A percentile compares a stretch with the other conserved stretches of the same genome.
Conservation (phyloP, 2,888 invertebrate species). For the Exephanes ischioxanthus region DNA sequence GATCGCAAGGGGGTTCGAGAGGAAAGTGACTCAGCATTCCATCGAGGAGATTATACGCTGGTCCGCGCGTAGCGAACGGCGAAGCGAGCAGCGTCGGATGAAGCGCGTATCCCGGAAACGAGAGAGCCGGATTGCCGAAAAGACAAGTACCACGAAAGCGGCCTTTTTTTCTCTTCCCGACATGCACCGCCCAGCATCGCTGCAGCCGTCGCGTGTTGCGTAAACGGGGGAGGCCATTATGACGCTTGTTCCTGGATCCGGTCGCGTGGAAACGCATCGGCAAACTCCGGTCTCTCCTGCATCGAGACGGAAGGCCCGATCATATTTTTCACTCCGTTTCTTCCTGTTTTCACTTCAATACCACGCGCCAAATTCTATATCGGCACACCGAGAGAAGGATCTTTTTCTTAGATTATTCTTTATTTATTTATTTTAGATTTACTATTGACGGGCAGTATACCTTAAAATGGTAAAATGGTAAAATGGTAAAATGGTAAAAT, state of each 20-base stretch:
- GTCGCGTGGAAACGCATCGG: conserved; percentile 37
- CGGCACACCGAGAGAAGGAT: not conserved
- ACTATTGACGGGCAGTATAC: too few relatives aligned
- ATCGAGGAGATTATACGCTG: conserved; percentile 64
- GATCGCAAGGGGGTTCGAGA: conserved; percentile 67
- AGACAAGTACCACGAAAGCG: conserved; percentile 29
- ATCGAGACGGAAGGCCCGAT: not conserved
- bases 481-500: too few relatives aligned
- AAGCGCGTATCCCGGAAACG: conserved; percentile 45
- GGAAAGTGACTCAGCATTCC: conserved; percentile 74
- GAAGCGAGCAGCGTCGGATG: conserved; percentile 25
- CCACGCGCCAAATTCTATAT: not conserved
- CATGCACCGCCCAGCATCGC: not conserved
- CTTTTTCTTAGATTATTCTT: too few relatives aligned
- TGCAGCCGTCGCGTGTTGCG: not conserved
- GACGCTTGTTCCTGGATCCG: conserved; percentile 34
- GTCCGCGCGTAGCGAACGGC: conserved; percentile 2
- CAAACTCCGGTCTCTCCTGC: conserved; percentile 16
- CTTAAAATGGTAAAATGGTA: too few relatives aligned
- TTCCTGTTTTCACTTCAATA: not conserved
- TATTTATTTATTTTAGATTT: too few relatives aligned
- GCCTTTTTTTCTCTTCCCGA: not conserved
- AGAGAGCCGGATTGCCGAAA: conserved; percentile 50
- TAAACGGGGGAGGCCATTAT: conserved; percentile 1
- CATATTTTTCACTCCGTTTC: conserved; percentile 11